Percentiles rank a stretch among this genome's conserved stretches.
These are phyloP conservation scores for Hydrocynus forskahlii DNA, from an alignment of 2,797 vertebrate genomes.

Conservation along the genomic window DNA sequence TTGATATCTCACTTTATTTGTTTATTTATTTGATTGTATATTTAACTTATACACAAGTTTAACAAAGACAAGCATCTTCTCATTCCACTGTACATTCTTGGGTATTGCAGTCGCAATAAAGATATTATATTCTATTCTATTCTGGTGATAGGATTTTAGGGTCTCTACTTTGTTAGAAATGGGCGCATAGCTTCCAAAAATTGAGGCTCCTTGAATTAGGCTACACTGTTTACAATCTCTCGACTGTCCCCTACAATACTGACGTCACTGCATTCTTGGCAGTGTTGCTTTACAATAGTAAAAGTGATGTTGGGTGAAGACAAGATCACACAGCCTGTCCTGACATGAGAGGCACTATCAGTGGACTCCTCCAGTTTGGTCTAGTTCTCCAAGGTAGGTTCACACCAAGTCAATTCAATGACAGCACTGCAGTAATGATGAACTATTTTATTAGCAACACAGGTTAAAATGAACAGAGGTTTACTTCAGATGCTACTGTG, in stretches of 20 bases:
- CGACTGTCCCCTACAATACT: slow-evolving; percentile 10
- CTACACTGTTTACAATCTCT: background rate
- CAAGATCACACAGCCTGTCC: slow-evolving; percentile 30
- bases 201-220: slow-evolving; percentile 7
- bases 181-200: background rate
- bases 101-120: no score
- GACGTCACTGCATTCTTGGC: slow-evolving; percentile 56
- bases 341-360: slow-evolving; percentile 38
- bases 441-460: background rate
- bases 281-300: slow-evolving; percentile 39
- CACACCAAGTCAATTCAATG: background rate
- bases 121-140: no score
- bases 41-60: no score
- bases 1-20: no score
- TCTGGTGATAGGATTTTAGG: background rate
- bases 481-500: background rate
- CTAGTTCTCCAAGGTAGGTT: slow-evolving; percentile 11
- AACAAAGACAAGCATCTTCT: no score
- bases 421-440: background rate
- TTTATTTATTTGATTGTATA: no score
- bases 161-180: background rate
- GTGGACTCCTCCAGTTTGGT: slow-evolving; percentile 21
- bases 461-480: background rate
- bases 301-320: slow-evolving; percentile 30
- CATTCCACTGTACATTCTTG: no score